A percentile compares a stretch with the other conserved stretches of the same genome.
phyloP scores from a whole-genome alignment of 2,113 vertebrate species.

The Capricornis sumatraensis region DNA sequence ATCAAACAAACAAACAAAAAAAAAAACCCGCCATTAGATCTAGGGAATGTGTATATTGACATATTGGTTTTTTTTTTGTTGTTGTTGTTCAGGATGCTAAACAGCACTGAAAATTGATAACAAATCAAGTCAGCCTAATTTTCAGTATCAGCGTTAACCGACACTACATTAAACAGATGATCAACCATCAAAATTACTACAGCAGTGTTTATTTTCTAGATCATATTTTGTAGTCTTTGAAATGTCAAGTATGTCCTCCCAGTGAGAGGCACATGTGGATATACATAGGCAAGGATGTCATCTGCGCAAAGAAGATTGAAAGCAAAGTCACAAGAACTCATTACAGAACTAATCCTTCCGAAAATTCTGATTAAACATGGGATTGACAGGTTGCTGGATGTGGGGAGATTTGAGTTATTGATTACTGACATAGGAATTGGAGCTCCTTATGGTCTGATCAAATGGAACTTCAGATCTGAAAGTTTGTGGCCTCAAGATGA shows the following conservation, averaged over 20 bases:
- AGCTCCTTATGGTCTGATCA: not conserved
- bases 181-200: conserved; percentile 79
- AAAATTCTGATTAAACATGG: conserved; percentile 69
- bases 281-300: conserved; percentile 68
- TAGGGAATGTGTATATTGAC: not conserved
- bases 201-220: conserved; percentile 77
- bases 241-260: conserved; percentile 76
- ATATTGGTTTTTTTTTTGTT: conserved; percentile 18
- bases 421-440: not conserved
- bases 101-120: conserved; percentile 76
- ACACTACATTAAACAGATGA: conserved; percentile 77
- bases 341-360: conserved; percentile 53
- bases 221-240: conserved; percentile 78
- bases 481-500: not conserved
- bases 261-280: conserved; percentile 65
- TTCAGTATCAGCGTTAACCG: conserved; percentile 75
- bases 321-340: conserved; percentile 61
- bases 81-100: conserved; percentile 70
- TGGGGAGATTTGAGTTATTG: not conserved
- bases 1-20: not conserved
- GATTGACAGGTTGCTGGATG: not conserved
- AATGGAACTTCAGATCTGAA: not conserved
- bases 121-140: conserved; percentile 77
- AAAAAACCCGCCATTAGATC: not conserved
- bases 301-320: conserved; percentile 56